Conservation (phyloP, 2,888 invertebrate species). For the Dasysyrphus albostriatus region DNA sequence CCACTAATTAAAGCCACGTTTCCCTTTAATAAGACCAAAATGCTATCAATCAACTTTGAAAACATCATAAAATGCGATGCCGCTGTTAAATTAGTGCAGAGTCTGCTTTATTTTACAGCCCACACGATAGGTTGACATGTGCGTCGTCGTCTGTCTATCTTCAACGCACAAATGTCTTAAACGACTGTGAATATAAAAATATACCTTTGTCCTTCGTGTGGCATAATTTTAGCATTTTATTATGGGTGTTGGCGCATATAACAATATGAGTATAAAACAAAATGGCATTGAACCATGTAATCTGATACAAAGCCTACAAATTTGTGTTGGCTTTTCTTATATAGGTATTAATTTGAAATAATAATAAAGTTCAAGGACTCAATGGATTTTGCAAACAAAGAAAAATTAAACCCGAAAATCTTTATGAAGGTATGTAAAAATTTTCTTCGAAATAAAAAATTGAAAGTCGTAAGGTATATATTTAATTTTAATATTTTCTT, state of each 20-base stretch:
- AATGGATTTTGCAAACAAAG: neutral
- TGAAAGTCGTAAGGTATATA: too few species aligned
- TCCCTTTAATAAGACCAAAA: too few species aligned
- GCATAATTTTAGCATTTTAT: neutral
- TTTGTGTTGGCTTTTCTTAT: neutral
- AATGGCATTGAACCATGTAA: slow-evolving; percentile 31
- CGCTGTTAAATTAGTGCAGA: neutral
- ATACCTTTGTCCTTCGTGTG: neutral
- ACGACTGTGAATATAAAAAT: neutral
- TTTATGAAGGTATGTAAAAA: too few species aligned
- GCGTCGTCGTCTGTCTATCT: slow-evolving; percentile 12
- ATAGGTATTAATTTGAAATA: neutral
- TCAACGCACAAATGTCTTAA: neutral
- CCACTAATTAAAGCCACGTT: too few species aligned
- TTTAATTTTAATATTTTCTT: too few species aligned
- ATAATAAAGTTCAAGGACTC: slow-evolving; percentile 19
- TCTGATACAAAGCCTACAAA: neutral
- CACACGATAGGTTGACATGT: neutral
- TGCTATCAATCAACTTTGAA: too few species aligned
- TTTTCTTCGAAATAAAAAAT: too few species aligned
- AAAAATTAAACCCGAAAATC: too few species aligned
- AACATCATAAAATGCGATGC: too few species aligned
- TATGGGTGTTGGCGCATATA: neutral
- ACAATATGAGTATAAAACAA: neutral
- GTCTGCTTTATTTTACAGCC: neutral